Base-by-base conservation (phyloP, 2,113 vertebrate genomes). In the Polypterus senegalus region DNA sequence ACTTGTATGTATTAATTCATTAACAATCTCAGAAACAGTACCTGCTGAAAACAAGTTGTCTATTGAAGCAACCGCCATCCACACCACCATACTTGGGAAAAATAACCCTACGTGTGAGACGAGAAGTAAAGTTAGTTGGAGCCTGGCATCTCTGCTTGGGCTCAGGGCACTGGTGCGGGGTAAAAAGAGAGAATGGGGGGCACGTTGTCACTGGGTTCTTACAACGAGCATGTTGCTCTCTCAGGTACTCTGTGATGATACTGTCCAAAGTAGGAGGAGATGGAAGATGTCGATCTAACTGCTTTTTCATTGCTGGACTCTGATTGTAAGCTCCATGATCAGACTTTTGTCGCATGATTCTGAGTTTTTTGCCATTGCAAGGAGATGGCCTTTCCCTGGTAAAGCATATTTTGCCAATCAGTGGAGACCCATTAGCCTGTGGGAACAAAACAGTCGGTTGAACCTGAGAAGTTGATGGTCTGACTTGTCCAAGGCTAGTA, bases 21-120 rank as follows among this genome's bases (percentile, higher is more conserved):
- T 27, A 27, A 27, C 1, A 4, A 52, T 8, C 10, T 27, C 27
- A 27, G 27, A 27, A 27, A 27, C 8, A 10, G 76, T 75, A 97
- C 96, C 96, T 94, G 92, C 96, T 91, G 72, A 98, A 99, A 76
- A 99, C 97, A 66, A 99, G 93, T 70, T 97, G 95, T 75, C 96
- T 83, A 86, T 99, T 94, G 79, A 97, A 99, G 84, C 93, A 98
- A 57, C 93, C 96, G 58, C 96, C 96, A 71, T 98, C 96, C 63
- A 95, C 94, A 46, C 95, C 96, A 60, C 96, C 96, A 1, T 97
- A 99, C 84, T 97, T 97, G 61, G 96, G 96, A 74, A 97, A 98
- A 55, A 91, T 87, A 1, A 94, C 93, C 71, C 95, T 83, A 68
- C 92, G 88, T 46, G 88, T 93, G 77, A 96, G 87, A 65, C 96